These are phyloP conservation scores for Molorchus minor DNA, from an alignment of 2,888 invertebrate genomes.

Conservation along the genomic window DNA sequence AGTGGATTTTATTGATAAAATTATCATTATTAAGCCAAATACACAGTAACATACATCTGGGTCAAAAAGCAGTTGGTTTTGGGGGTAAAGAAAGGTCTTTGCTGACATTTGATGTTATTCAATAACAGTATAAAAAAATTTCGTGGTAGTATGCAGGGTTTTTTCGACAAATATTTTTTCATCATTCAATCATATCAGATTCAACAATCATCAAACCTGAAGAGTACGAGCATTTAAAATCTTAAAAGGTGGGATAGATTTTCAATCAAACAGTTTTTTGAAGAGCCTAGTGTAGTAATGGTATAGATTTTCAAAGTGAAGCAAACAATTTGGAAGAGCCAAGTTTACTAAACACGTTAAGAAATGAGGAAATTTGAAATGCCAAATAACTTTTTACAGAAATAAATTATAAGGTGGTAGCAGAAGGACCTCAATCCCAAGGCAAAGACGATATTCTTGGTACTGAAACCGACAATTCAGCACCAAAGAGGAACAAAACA, in stretches of 20 bases:
- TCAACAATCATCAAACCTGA: not conserved
- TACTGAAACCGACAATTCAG: slow-evolving; percentile 2
- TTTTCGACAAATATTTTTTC: no score
- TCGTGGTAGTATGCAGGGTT: no score
- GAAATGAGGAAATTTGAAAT: slow-evolving; percentile 12
- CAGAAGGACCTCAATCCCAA: slow-evolving; percentile 7
- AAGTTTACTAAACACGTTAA: slow-evolving; percentile 4
- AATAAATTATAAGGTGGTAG: slow-evolving; percentile 5
- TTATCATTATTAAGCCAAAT: no score
- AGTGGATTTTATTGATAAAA: no score
- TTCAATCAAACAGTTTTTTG: slow-evolving; percentile 6
- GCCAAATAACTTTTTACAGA: slow-evolving; percentile 2
- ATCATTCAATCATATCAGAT: not conserved
- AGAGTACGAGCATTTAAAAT: not conserved
- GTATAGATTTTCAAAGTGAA: not conserved
- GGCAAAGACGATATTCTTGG: not conserved
- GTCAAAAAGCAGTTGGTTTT: no score
- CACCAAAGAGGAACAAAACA: no score
- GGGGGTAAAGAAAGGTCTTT: no score
- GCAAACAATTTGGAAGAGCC: not conserved
- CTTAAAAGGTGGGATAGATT: not conserved
- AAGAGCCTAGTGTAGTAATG: not conserved
- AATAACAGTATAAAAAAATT: no score
- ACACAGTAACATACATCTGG: no score
- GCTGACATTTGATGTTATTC: no score